These are phyloP conservation scores for Labrus mixtus DNA, from an alignment of 2,113 vertebrate genomes.

Conservation along the genomic window DNA sequence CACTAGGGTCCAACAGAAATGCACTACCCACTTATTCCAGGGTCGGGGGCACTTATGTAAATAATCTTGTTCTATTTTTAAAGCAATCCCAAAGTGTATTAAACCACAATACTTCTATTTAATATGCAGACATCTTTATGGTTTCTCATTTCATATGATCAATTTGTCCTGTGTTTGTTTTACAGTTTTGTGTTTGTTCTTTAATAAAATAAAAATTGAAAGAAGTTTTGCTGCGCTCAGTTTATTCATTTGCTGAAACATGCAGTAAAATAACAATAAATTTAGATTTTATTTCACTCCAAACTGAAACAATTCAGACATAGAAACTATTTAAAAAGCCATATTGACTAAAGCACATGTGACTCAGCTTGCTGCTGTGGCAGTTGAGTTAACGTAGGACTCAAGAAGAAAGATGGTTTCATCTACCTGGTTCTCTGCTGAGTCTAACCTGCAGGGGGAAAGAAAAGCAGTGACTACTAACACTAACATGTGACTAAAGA, in stretches of 20 bases:
- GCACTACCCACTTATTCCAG: conserved; percentile 71
- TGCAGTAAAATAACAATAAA: conserved; percentile 3
- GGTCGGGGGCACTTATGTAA: conserved; percentile 76
- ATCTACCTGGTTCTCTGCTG: conserved; percentile 94
- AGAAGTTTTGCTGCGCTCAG: conserved; percentile 14
- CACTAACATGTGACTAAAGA: neutral
- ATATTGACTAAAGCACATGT: neutral
- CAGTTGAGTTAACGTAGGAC: conserved; percentile 85
- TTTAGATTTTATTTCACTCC: conserved; percentile 32
- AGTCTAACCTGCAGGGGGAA: conserved; percentile 86
- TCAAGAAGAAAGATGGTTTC: conserved; percentile 94
- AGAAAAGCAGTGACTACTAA: neutral
- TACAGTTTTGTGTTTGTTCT: conserved; percentile 49
- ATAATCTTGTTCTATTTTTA: conserved; percentile 66
- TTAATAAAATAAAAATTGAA: conserved; percentile 58
- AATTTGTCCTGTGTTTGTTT: conserved; percentile 31
- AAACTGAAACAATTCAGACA: conserved; percentile 31
- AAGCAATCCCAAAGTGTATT: conserved; percentile 55
- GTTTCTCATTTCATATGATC: conserved; percentile 64
- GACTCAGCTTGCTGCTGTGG: conserved; percentile 43
- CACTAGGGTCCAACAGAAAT: conserved; percentile 54
- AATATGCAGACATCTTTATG: conserved; percentile 67
- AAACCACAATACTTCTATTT: conserved; percentile 77
- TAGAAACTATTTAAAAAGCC: conserved; percentile 50
- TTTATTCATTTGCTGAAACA: conserved; percentile 29